Conservation (phyloP, 2,888 invertebrate genomes). For the Tenthredo livida region DNA sequence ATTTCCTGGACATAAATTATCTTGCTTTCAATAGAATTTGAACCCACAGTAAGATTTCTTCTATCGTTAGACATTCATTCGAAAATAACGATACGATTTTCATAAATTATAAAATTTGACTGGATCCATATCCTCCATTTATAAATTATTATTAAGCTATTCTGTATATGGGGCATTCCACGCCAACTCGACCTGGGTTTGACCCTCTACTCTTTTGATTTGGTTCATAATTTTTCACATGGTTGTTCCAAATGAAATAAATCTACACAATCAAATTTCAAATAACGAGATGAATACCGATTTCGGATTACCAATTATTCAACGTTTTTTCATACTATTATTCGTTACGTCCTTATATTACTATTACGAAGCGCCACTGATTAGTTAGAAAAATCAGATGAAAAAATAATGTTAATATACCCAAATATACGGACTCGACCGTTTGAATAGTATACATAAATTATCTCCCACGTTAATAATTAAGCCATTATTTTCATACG, state of each 20-base stretch:
- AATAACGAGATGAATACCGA: neutral
- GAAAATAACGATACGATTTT: neutral
- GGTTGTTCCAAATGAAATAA: neutral
- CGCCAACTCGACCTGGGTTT: too few relatives aligned
- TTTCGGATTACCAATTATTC: neutral
- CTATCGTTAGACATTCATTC: neutral
- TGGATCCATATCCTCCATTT: neutral
- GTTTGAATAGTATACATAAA: neutral
- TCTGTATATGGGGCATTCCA: too few relatives aligned
- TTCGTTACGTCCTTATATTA: neutral
- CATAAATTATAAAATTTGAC: neutral
- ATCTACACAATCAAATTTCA: neutral
- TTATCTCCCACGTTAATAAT: conserved; percentile 10
- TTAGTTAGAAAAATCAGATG: neutral
- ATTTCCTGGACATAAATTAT: neutral
- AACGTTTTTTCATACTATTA: neutral
- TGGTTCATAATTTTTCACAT: too few relatives aligned
- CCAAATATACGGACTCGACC: neutral
- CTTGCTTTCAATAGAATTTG: neutral
- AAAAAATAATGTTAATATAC: neutral
- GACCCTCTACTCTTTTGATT: too few relatives aligned
- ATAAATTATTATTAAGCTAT: neutral
- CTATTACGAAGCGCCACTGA: neutral
- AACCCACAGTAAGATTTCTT: neutral
- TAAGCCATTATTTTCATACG: neutral